Evolutionary conservation across 2,797 vertebrate genomes (phyloP), one percentile per base, ranked within the genome.

Genomic region (Tinamus major): DNA sequence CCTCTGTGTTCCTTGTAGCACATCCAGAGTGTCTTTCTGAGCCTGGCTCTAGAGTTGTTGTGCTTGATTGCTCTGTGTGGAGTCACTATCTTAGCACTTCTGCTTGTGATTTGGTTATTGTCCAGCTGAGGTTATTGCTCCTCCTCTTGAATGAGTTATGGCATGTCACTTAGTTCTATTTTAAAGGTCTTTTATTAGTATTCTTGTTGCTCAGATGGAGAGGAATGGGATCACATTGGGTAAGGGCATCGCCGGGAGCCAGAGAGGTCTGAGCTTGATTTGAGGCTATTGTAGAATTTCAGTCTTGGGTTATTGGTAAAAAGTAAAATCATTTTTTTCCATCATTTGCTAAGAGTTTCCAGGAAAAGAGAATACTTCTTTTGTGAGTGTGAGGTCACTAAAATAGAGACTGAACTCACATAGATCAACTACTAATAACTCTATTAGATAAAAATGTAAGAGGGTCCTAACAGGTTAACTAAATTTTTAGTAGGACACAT

Each of bases 21-120:
- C 11, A 13, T 44, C 59, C 35, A 1, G 4, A 16, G 42, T 5
- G 0, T 63, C 39, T 27, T 41, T 61, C 27, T 0, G 4, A 61
- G 90, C 44, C 56, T 35, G 35, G 27, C 55, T 56, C 41, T 35
- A 58, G 59, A 37, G 4, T 29, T 41, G 37, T 27, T 3, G 0
- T 14, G 21, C n/a, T 37, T 78, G 21, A 41, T 41, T 37, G 13
- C 63, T 63, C 23, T 55, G 49, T 29, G n/a, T 31, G 58, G 46
- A 71, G 35, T 37, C 53, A 79, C 29, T 12, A 10, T 23, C 5
- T 75, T 12, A 65, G 24, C 18, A 4, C 35, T 41, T 69, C 65
- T 82, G 63, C 48, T 42, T 59, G 77, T 31, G 35, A 46, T n/a
- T 78, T 82, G 58, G 53, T 67, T 71, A 24, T 58, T 85, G 42